A percentile compares a stretch with the other conserved stretches of the same genome.
Conservation (phyloP, 2,888 invertebrate genomes). For the Aquatica leii region DNA sequence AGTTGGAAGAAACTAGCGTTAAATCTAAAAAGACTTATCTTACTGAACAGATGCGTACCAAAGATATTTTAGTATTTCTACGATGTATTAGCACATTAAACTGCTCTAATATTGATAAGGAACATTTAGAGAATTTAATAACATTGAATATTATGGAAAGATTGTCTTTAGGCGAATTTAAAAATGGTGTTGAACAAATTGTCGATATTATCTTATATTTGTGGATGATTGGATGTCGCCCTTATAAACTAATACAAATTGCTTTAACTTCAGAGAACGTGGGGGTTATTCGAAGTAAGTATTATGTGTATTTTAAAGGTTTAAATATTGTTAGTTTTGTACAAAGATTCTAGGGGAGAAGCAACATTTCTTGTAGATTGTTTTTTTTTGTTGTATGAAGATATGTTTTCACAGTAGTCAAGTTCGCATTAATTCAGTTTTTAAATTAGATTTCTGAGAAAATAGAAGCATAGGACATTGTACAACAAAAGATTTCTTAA, state of each 20-base stretch:
- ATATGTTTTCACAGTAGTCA: too few relatives aligned
- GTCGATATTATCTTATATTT: slow-evolving; percentile 57
- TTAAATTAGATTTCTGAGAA: too few relatives aligned
- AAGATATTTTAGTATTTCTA: slow-evolving; percentile 61
- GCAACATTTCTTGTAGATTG: too few relatives aligned
- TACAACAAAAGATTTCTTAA: too few relatives aligned
- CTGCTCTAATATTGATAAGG: slow-evolving; percentile 45
- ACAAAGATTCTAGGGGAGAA: too few relatives aligned
- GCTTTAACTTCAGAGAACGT: slow-evolving; percentile 43
- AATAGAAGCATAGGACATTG: too few relatives aligned
- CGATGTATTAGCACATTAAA: slow-evolving; percentile 58
- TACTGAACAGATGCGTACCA: slow-evolving; percentile 50
- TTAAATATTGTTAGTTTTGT: too few relatives aligned
- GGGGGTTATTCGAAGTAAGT: slow-evolving; percentile 35
- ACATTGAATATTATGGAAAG: slow-evolving; percentile 50
- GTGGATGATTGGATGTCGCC: slow-evolving; percentile 58
- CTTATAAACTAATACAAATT: slow-evolving; percentile 50
- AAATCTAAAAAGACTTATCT: slow-evolving; percentile 40
- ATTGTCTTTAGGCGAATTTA: slow-evolving; percentile 47
- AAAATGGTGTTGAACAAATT: slow-evolving; percentile 48
- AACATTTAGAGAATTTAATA: slow-evolving; percentile 50
- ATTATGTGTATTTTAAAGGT: slow-evolving; percentile 3
- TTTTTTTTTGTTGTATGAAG: too few relatives aligned
- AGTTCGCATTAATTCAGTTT: too few relatives aligned
- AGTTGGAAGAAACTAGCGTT: slow-evolving; percentile 45